phyloP scores from a whole-genome alignment of 1,140 invertebrate species.

The Phymorhynchus buccinoides region DNA sequence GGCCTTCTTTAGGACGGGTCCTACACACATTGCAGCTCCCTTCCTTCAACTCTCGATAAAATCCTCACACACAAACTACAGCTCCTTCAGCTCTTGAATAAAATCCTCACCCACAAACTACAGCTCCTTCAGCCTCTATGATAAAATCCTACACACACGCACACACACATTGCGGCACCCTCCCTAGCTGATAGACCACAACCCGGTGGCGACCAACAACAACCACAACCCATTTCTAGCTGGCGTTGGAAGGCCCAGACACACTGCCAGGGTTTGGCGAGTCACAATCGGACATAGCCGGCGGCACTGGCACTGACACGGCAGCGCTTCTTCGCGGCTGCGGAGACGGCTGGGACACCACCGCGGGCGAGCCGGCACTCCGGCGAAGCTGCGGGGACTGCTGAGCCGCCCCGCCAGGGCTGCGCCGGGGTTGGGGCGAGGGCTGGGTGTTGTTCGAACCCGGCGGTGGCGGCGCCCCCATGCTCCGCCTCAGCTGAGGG shows the following conservation, averaged over 20 bases:
- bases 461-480: not conserved
- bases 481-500: not conserved
- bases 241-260: not conserved
- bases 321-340: constrained; percentile 21
- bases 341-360: constrained; percentile 41
- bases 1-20: too few species aligned
- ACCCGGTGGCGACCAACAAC: too few species aligned
- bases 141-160: not conserved
- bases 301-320: not conserved
- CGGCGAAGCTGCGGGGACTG: not conserved
- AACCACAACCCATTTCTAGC: too few species aligned
- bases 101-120: too few species aligned
- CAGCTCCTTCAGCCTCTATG: not conserved
- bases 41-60: too few species aligned
- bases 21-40: too few species aligned
- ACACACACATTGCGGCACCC: not conserved
- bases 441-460: not conserved
- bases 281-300: constrained; percentile 25
- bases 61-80: too few species aligned
- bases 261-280: not conserved
- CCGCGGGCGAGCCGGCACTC: not conserved
- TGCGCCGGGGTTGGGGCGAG: not conserved
- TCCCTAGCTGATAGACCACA: too few species aligned
- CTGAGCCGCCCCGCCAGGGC: not conserved
- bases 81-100: too few species aligned